Evolutionary conservation across 92 coral and sea anemone genomes (phyloP), one percentile per base, ranked within the genome.

Genomic region (Epizoanthus ramosus): DNA sequence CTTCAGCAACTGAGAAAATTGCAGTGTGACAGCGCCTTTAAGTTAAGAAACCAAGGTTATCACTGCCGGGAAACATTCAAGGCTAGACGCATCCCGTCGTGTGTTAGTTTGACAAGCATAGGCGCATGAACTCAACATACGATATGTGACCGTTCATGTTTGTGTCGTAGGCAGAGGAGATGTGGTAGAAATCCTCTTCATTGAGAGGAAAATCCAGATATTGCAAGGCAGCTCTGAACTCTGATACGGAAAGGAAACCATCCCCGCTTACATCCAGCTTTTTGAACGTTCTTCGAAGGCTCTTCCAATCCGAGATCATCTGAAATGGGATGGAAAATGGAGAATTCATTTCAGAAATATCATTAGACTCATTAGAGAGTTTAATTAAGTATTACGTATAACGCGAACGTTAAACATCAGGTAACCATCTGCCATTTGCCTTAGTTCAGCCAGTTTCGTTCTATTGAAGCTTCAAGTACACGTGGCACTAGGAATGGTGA

Each of bases 221-320:
- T 71, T 39, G 70, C 89, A 93, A 61, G 5, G 87, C 87, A 19
- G 84, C 52, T 66, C 80, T 88, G 73, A 93, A 93, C 85, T 93
- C 98, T 6, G 92, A 60, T n/a, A 91, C 84, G 31, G 89, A 83
- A 31, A 93, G 86, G 70, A 87, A 84, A 10, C 98, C 98, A 80
- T 93, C 88, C 67, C 92, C 94, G 28, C 65, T 71, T 22, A 31
- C n/a, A 72, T 93, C 94, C 56, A 79, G 41, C 65, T 84, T 89
- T 63, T 91, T 91, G 75, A 93, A 88, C 7, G 90, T 59, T 71
- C 98, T 90, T 59, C 98, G 88, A 37, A 93, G 84, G 21, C 84
- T 87, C 21, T 93, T 93, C 94, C 92, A 91, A 50, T 93, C 95
- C 25, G 87, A 88, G 33, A 91, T 91, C 98, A 93, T 87, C 94